phyloP scores from a whole-genome alignment of 2,113 vertebrate genomes.

The Seriola aureovittata region DNA sequence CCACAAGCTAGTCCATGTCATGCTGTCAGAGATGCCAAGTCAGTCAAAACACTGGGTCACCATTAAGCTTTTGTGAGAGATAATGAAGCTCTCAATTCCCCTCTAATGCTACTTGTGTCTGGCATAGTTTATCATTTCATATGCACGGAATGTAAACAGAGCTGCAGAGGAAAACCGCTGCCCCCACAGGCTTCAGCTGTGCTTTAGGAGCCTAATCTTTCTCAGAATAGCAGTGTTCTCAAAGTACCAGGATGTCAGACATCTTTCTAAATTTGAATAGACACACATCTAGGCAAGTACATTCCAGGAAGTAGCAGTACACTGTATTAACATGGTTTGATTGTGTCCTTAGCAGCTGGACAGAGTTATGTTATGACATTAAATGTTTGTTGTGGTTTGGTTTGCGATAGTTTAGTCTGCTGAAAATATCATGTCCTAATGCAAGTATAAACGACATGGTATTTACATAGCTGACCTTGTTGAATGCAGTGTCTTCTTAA shows the following conservation, averaged over 20 bases:
- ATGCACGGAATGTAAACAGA: conserved; percentile 36
- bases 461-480: conserved; percentile 29
- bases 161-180: neutral
- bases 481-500: conserved; percentile 35
- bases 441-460: neutral
- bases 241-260: neutral
- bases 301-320: conserved; percentile 16
- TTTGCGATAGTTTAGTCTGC: neutral
- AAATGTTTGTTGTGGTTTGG: neutral
- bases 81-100: conserved; percentile 8
- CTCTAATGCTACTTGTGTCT: conserved; percentile 10
- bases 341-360: neutral
- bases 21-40: conserved; percentile 18
- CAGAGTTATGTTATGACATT: neutral
- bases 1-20: conserved; percentile 21
- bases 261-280: conserved; percentile 8
- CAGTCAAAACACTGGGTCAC: neutral
- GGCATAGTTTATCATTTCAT: conserved; percentile 1
- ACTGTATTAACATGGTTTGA: neutral
- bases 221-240: conserved; percentile 3
- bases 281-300: neutral
- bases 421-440: conserved; percentile 5
- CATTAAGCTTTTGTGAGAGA: conserved; percentile 2
- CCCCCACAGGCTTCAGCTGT: neutral
- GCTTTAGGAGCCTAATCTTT: conserved; percentile 16